These are phyloP conservation scores for Margarornis squamiger DNA, from an alignment of 2,797 vertebrate genomes.

Conservation along the genomic window DNA sequence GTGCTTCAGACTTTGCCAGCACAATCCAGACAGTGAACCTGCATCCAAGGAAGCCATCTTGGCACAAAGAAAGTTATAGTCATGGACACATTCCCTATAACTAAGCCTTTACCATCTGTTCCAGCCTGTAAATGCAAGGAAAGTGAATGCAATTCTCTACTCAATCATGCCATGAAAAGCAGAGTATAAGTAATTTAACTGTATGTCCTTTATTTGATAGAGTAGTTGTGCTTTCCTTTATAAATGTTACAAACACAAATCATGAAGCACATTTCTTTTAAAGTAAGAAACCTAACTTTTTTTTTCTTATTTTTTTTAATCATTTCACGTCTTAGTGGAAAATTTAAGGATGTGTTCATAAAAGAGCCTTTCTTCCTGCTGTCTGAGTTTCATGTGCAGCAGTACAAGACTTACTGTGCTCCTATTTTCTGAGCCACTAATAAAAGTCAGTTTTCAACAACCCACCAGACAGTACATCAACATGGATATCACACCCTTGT, in stretches of 20 bases:
- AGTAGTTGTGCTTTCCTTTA: neutral
- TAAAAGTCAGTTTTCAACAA: neutral
- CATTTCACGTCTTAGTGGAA: neutral
- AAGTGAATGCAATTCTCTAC: constrained; percentile 47
- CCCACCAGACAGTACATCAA: neutral
- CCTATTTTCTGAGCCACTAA: neutral
- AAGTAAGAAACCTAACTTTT: neutral
- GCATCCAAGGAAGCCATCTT: neutral
- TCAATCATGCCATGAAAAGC: constrained; percentile 22
- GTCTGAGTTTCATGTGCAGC: neutral
- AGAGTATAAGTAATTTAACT: constrained; percentile 38
- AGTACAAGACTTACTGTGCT: neutral
- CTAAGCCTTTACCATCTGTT: constrained; percentile 50
- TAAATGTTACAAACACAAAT: neutral
- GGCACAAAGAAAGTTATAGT: neutral
- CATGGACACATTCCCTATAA: neutral
- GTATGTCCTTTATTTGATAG: neutral
- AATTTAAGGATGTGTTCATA: neutral
- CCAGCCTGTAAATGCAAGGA: constrained; percentile 4
- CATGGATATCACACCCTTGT: neutral
- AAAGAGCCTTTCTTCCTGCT: neutral
- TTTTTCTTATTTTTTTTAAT: neutral
- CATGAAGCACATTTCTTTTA: neutral
- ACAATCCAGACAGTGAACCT: neutral
- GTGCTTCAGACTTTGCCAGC: neutral